phyloP scores from a whole-genome alignment of 2,113 vertebrate genomes.

The Anguilla rostrata region DNA sequence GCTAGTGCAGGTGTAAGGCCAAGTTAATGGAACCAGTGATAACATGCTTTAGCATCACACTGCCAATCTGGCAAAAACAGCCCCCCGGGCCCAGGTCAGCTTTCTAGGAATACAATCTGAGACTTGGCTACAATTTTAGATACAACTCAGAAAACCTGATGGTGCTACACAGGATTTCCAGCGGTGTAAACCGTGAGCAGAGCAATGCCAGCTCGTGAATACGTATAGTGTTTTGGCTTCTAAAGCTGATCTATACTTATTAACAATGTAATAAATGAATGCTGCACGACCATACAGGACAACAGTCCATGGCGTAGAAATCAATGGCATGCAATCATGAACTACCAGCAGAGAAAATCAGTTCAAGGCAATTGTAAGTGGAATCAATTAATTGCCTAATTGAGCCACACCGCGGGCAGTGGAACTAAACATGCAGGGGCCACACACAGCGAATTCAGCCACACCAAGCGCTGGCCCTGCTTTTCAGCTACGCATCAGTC shows the following conservation, averaged over 20 bases:
- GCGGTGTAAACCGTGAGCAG: conserved; percentile 1
- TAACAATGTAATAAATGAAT: conserved; percentile 35
- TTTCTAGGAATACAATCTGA: neutral
- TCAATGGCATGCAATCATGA: conserved; percentile 42
- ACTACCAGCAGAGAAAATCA: conserved; percentile 41
- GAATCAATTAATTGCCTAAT: conserved; percentile 49
- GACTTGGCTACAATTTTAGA: neutral
- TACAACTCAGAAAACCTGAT: neutral
- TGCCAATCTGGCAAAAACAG: conserved; percentile 3
- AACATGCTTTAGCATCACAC: conserved; percentile 39
- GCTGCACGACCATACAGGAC: conserved; percentile 14
- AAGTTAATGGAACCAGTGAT: conserved; percentile 37
- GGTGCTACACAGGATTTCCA: neutral
- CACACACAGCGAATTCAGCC: neutral
- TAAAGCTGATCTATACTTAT: conserved; percentile 18
- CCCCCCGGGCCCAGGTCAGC: neutral
- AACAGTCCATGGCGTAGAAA: conserved; percentile 35
- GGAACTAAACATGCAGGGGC: neutral
- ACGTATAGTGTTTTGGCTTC: conserved; percentile 4
- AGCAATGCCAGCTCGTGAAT: conserved; percentile 36
- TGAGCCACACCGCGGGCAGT: conserved; percentile 11
- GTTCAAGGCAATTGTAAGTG: conserved; percentile 41
- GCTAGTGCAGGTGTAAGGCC: conserved; percentile 12
- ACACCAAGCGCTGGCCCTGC: neutral
- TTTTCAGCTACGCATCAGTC: neutral